Conservation (phyloP, 35 echinoderm and acorn worm genomes). For the Ophioderma brevispina region DNA sequence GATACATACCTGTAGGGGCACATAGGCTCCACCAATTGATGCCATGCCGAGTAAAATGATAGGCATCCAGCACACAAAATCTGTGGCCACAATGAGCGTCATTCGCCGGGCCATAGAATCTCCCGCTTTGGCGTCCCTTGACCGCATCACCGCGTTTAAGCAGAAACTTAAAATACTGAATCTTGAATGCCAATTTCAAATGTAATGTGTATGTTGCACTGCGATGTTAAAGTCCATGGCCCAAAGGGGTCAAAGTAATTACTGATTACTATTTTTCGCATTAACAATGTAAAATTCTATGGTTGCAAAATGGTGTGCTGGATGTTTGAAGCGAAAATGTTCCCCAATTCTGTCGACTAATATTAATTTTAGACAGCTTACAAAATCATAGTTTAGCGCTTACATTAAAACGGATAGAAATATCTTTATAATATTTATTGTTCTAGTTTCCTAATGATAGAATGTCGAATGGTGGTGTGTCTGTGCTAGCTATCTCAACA, state of each 20-base stretch:
- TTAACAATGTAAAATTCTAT: neutral
- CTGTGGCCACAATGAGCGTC: constrained; percentile 92
- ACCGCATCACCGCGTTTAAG: constrained; percentile 49
- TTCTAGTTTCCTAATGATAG: too few relatives aligned
- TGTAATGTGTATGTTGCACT: neutral
- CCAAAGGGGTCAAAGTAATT: neutral
- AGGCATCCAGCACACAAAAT: constrained; percentile 96
- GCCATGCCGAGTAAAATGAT: constrained; percentile 92
- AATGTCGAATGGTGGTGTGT: too few relatives aligned
- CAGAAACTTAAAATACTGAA: neutral
- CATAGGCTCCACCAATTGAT: constrained; percentile 71
- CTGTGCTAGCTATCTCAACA: too few relatives aligned
- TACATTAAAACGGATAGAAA: too few relatives aligned
- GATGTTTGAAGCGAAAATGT: too few relatives aligned
- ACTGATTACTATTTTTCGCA: neutral
- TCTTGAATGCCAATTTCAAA: neutral
- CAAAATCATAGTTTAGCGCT: too few relatives aligned
- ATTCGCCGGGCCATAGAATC: constrained; percentile 93
- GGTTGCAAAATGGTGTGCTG: too few relatives aligned
- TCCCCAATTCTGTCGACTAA: too few relatives aligned
- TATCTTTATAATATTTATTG: too few relatives aligned
- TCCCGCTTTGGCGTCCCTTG: constrained; percentile 49
- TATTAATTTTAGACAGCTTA: too few relatives aligned
- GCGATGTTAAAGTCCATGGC: neutral
- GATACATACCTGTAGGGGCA: constrained; percentile 77